Evolutionary conservation across 2,888 invertebrate species (phyloP).

Genomic region (Ditula angustiorana): DNA sequence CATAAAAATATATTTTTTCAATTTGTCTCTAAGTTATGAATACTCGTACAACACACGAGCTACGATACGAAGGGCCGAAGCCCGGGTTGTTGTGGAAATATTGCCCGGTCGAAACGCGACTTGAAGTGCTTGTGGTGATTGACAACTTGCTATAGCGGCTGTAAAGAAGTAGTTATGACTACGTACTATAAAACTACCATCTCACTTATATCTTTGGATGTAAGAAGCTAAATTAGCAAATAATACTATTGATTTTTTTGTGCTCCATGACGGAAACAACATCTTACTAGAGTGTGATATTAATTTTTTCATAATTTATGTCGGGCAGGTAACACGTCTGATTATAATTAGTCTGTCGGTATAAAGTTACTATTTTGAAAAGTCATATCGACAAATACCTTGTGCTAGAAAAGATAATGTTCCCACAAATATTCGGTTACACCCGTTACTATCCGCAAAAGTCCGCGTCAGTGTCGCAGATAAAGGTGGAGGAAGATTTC

Average conservation of each 20-base stretch:
- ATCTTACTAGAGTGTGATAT: too few relatives aligned
- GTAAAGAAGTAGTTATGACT: too few relatives aligned
- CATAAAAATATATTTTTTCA: too few relatives aligned
- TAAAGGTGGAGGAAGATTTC: conserved; percentile 25
- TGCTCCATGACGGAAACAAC: too few relatives aligned
- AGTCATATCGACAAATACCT: conserved; percentile 13
- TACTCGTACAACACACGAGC: too few relatives aligned
- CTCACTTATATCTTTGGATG: background rate
- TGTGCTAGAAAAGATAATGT: conserved; percentile 35
- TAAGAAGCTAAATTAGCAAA: too few relatives aligned
- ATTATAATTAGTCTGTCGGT: background rate
- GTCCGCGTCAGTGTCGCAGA: background rate
- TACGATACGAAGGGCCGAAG: background rate
- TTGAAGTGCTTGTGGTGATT: background rate
- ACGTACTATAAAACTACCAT: background rate
- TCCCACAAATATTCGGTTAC: background rate
- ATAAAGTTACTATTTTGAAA: background rate
- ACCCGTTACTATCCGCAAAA: background rate
- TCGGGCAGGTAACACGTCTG: too few relatives aligned
- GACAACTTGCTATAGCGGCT: background rate
- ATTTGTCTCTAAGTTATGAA: too few relatives aligned
- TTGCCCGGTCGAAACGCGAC: background rate
- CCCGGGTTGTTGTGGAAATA: background rate
- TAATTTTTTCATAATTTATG: too few relatives aligned
- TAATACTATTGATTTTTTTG: too few relatives aligned